A percentile compares a stretch with the other conserved stretches of the same genome.
These are phyloP conservation scores for Labeo calbasu DNA, from an alignment of 2,797 vertebrate genomes.

Conservation along the genomic window DNA sequence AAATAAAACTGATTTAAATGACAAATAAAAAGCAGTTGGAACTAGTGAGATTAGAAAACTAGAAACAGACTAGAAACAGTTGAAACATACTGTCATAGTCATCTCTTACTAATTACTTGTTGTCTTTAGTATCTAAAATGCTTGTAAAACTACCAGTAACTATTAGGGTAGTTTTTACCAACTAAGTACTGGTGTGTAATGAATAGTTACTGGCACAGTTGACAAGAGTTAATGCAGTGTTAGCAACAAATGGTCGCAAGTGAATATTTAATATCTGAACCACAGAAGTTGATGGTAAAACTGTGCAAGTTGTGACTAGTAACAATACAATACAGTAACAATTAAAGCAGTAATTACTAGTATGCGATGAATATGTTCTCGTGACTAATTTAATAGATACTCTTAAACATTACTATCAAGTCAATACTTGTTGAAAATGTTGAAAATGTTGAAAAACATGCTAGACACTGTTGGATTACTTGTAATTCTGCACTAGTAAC, in stretches of 20 bases:
- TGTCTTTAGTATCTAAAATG: not conserved
- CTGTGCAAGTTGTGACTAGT: not conserved
- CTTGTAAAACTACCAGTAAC: not conserved
- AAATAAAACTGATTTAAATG: not conserved
- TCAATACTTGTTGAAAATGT: not conserved
- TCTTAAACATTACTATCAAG: not conserved
- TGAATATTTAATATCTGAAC: not conserved
- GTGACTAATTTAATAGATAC: not conserved
- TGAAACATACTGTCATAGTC: not conserved
- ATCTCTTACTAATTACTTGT: not conserved
- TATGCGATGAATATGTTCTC: not conserved
- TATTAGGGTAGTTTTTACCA: not conserved
- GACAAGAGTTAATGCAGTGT: not conserved
- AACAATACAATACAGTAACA: not conserved
- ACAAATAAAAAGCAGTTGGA: not conserved
- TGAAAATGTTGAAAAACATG: not conserved
- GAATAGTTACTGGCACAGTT: not conserved
- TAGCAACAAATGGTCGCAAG: not conserved
- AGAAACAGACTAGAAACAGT: not conserved
- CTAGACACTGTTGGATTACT: not conserved
- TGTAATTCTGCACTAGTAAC: not conserved
- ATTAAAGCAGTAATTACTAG: not conserved
- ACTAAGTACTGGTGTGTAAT: not conserved
- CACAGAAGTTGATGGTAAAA: not conserved
- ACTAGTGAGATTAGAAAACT: not conserved